These are phyloP conservation scores for Lasioglossum albipes DNA, from an alignment of 1,140 invertebrate genomes.

Conservation along the genomic window DNA sequence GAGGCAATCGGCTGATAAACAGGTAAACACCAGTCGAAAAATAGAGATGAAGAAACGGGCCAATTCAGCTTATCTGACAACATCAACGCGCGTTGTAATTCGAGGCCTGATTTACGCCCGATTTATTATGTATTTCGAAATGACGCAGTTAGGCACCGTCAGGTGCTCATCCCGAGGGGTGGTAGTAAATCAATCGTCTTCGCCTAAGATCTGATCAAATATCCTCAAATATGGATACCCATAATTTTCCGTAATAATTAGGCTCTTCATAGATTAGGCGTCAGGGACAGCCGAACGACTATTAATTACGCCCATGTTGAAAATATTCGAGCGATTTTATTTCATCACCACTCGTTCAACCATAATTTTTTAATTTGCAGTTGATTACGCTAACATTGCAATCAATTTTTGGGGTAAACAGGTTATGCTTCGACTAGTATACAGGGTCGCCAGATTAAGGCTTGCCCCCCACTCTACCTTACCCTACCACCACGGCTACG, in stretches of 20 bases:
- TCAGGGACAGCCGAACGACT: neutral
- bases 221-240: constrained; percentile 27
- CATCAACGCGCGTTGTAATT: constrained; percentile 59
- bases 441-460: no score
- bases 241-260: constrained; percentile 24
- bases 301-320: neutral
- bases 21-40: constrained; percentile 49
- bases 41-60: constrained; percentile 15
- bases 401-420: neutral
- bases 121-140: constrained; percentile 65
- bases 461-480: no score
- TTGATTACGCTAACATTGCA: neutral
- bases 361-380: no score
- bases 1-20: constrained; percentile 75
- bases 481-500: no score
- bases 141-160: constrained; percentile 47
- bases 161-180: constrained; percentile 59
- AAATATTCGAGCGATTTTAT: no score
- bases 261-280: neutral
- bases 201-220: constrained; percentile 51
- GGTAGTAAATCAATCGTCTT: constrained; percentile 70
- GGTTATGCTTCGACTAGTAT: neutral
- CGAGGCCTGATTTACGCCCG: constrained; percentile 77
- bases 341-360: no score
- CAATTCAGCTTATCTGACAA: constrained; percentile 73